These are phyloP conservation scores for Enoplosus armatus DNA, from an alignment of 2,797 vertebrate species.

Conservation along the genomic window DNA sequence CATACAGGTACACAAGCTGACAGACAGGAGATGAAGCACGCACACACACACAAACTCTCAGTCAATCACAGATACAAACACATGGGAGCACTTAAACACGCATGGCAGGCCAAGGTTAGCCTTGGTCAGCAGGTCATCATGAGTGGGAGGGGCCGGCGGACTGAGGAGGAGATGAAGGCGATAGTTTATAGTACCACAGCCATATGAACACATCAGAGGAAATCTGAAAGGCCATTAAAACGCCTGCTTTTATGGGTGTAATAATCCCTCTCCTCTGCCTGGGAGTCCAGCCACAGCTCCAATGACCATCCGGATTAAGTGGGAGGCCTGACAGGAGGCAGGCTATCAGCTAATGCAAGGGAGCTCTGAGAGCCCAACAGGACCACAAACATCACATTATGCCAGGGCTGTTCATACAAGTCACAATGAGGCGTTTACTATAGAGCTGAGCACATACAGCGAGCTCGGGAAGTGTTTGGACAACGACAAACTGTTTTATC, in stretches of 20 bases:
- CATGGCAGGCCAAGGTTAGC: slow-evolving; percentile 69
- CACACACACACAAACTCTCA: slow-evolving; percentile 29
- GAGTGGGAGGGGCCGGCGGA: slow-evolving; percentile 10
- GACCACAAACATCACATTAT: slow-evolving; percentile 63
- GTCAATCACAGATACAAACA: slow-evolving; percentile 64
- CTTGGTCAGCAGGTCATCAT: slow-evolving; percentile 68
- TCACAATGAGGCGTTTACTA: slow-evolving; percentile 38
- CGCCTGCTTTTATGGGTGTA: slow-evolving; percentile 82
- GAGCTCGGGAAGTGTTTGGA: slow-evolving; percentile 15
- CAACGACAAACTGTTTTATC: slow-evolving; percentile 35
- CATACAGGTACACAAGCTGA: slow-evolving; percentile 23
- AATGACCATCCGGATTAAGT: slow-evolving; percentile 76
- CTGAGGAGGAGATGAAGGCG: slow-evolving; percentile 65
- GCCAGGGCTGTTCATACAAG: slow-evolving; percentile 47
- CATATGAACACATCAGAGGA: slow-evolving; percentile 82
- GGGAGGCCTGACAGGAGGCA: slow-evolving; percentile 74
- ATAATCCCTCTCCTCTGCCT: slow-evolving; percentile 81
- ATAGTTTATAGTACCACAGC: slow-evolving; percentile 73
- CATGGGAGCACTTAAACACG: slow-evolving; percentile 59
- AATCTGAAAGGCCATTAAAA: slow-evolving; percentile 84
- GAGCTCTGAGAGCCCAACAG: slow-evolving; percentile 55
- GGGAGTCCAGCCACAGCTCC: slow-evolving; percentile 73
- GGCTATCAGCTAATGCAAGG: slow-evolving; percentile 79
- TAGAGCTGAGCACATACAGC: slow-evolving; percentile 24
- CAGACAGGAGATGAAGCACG: slow-evolving; percentile 20